Conservation (phyloP, 2,888 invertebrate genomes). For the Cosmorhoe ocellata region DNA sequence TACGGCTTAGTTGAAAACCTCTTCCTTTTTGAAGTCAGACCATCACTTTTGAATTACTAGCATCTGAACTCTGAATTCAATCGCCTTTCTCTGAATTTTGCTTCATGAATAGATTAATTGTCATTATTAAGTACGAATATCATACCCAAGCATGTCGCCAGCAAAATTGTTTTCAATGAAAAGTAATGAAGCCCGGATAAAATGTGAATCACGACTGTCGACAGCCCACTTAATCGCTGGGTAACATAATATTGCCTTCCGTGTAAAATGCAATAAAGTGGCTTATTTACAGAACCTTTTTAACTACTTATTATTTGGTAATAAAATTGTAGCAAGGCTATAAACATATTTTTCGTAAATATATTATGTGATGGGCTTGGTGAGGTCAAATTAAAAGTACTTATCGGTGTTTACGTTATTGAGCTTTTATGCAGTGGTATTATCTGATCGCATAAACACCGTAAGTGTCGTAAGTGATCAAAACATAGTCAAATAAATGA, state of each 20-base stretch:
- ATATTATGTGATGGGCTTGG: slow-evolving; percentile 26
- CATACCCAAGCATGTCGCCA: slow-evolving; percentile 10
- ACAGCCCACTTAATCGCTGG: slow-evolving; percentile 57
- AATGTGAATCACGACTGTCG: slow-evolving; percentile 60
- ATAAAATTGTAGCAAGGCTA: slow-evolving; percentile 43
- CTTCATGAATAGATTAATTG: not conserved
- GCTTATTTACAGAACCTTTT: slow-evolving; percentile 39
- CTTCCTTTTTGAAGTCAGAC: too few relatives aligned
- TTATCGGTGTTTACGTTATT: slow-evolving; percentile 11
- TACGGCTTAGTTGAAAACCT: too few relatives aligned
- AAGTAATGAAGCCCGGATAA: slow-evolving; percentile 47
- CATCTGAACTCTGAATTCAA: slow-evolving; percentile 16
- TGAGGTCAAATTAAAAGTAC: slow-evolving; percentile 19
- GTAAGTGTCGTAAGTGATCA: too few relatives aligned
- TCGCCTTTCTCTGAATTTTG: slow-evolving; percentile 16
- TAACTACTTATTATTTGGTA: slow-evolving; percentile 36
- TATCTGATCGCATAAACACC: not conserved
- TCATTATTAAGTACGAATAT: slow-evolving; percentile 7
- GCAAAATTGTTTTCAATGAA: slow-evolving; percentile 31
- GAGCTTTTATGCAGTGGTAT: slow-evolving; percentile 3
- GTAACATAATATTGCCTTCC: slow-evolving; percentile 59
- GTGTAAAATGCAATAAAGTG: slow-evolving; percentile 45
- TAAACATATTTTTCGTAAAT: slow-evolving; percentile 31
- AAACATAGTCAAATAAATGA: too few relatives aligned
- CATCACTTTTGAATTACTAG: too few relatives aligned